Conservation (phyloP, 2,113 vertebrate genomes). For the Ellobius talpinus region DNA sequence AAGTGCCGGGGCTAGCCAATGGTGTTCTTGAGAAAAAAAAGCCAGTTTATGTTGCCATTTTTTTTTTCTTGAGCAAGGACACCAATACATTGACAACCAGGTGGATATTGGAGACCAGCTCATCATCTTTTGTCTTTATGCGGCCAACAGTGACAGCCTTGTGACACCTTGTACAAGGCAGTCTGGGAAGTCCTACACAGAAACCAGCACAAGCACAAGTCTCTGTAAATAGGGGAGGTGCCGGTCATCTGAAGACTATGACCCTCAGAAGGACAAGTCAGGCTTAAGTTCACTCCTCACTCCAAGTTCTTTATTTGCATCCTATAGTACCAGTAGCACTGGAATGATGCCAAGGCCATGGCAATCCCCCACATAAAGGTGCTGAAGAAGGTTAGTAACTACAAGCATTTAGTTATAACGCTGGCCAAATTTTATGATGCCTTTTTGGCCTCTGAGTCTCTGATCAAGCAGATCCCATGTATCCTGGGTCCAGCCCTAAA, state of each 20-base stretch:
- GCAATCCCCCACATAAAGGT: background rate
- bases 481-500: background rate
- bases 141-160: slow-evolving; percentile 95
- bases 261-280: background rate
- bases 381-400: background rate
- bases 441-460: background rate
- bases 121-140: slow-evolving; percentile 96
- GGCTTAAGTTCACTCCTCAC: background rate
- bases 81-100: slow-evolving; percentile 97
- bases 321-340: background rate
- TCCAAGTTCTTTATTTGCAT: background rate
- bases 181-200: background rate
- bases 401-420: background rate
- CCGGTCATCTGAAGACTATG: background rate
- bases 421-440: background rate
- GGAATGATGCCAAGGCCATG: background rate
- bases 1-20: slow-evolving; percentile 96
- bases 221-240: background rate
- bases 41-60: slow-evolving; percentile 98
- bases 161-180: background rate
- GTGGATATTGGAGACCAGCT: slow-evolving; percentile 98
- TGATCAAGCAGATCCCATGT: background rate
- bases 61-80: slow-evolving; percentile 94
- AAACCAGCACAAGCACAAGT: background rate
- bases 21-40: slow-evolving; percentile 97